Base-by-base conservation (phyloP, 2,888 invertebrate species). In the Hydrotaea cyrtoneurina region DNA sequence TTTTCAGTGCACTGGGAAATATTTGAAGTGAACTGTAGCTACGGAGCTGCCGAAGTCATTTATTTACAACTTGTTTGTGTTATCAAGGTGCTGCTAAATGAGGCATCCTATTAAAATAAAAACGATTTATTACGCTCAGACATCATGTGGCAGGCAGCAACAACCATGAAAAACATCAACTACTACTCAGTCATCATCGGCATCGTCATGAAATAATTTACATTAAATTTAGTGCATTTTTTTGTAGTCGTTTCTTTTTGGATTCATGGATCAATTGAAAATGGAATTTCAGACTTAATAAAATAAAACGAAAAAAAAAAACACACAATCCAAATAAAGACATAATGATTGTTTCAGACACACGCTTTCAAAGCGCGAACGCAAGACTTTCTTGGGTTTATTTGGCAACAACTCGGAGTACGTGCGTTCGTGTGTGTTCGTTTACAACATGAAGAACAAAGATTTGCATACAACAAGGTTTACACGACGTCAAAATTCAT, bases 1-100 rank as follows among this genome's bases (percentile, higher is more conserved):
- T 31, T 72, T 57, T 36, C 21, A 57, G 36, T n/a, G 71, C 31
- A 76, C 53, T 19, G 59, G 36, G 59, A 57, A 5, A 31, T 31
- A 31, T 31, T 13, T 13, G 39, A 39, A 36, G 53, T 13, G 5
- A 71, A 53, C n/a, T n/a, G 55, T 2, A 50, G 13, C 11, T 13
- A 13, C 19, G 15, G 10, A 17, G 69, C 66, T 46, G 23, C 23
- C 21, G 53, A 74, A 78, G 78, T 71, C n/a, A 83, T 80, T 77
- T 80, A 78, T 83, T 80, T 31, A 31, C 31, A 31, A 59, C 43
- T 74, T 62, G 80, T 80, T 74, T 72, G 64, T 62, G 46, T 23
- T 62, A 31, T n/a, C 50, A 21, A 66, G 73, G 39, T 39, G 79
- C 59, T 64, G 66, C 76, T 59, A 50, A 66, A 74, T 26, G 43